Conservation (phyloP, 1,140 invertebrate species). For the Parasteatoda tepidariorum region DNA sequence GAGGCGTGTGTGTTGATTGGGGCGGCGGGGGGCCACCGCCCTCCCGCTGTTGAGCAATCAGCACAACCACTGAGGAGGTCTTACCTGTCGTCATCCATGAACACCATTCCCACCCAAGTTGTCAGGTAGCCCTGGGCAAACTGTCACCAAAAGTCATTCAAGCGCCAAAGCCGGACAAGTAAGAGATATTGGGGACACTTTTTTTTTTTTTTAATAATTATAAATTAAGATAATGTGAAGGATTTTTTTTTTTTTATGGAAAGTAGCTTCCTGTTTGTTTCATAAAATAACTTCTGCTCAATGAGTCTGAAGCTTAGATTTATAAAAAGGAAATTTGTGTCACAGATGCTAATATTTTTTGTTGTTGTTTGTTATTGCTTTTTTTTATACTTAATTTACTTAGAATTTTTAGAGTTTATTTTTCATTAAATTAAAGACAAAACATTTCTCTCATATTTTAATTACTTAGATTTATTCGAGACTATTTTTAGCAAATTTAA, state of each 20-base stretch:
- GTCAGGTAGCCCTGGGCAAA: slow-evolving; percentile 7
- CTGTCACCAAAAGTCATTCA: slow-evolving; percentile 31
- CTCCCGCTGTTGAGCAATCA: slow-evolving; percentile 39
- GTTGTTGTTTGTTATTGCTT: too few species aligned
- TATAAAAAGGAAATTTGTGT: too few species aligned
- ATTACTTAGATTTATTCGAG: too few species aligned
- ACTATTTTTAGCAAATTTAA: too few species aligned
- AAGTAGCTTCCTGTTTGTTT: neutral
- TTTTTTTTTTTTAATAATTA: slow-evolving; percentile 9
- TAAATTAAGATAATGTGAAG: too few species aligned
- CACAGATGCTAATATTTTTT: too few species aligned
- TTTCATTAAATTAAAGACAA: too few species aligned
- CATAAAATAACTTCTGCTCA: too few species aligned
- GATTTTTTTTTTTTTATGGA: neutral
- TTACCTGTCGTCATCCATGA: slow-evolving; percentile 9
- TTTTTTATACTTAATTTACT: too few species aligned
- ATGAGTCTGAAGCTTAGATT: too few species aligned
- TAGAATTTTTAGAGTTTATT: too few species aligned
- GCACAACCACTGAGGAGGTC: slow-evolving; percentile 10
- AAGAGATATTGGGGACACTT: slow-evolving; percentile 6
- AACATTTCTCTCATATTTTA: too few species aligned
- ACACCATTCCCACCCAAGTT: slow-evolving; percentile 37
- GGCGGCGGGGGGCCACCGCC: slow-evolving; percentile 14
- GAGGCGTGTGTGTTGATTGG: slow-evolving; percentile 17
- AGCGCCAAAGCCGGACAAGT: neutral